Evolutionary conservation across 2,113 vertebrate genomes (phyloP).

Genomic region (Laterallus jamaicensis): DNA sequence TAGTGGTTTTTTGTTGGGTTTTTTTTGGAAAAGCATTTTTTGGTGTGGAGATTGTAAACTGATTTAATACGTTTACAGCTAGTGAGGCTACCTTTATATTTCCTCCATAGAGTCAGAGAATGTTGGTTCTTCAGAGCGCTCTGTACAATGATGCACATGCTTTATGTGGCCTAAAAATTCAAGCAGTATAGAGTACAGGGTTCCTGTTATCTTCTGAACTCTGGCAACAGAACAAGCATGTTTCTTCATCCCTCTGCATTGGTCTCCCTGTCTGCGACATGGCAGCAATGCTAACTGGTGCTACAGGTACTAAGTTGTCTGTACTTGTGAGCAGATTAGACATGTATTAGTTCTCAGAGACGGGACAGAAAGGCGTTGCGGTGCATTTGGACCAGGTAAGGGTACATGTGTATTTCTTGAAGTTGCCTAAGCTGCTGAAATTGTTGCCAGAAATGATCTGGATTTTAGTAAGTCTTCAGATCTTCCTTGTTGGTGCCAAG

Average conservation of each 20-base stretch:
- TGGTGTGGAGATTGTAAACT: background rate
- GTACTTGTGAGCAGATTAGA: background rate
- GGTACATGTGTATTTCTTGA: rapidly evolving
- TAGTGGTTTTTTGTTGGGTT: background rate
- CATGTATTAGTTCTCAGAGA: background rate
- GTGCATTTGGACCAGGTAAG: background rate
- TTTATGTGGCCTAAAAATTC: background rate
- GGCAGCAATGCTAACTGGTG: background rate
- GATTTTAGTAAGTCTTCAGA: background rate
- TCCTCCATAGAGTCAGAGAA: background rate
- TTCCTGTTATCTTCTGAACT: background rate
- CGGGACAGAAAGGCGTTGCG: background rate
- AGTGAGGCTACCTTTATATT: background rate
- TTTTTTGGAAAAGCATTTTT: background rate
- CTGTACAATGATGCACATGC: background rate
- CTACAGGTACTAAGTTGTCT: background rate
- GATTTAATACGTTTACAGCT: background rate
- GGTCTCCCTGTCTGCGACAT: background rate
- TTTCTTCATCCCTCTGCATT: background rate
- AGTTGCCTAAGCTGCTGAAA: background rate
- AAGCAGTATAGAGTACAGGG: background rate
- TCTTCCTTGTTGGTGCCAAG: background rate
- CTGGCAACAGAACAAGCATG: background rate
- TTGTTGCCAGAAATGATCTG: background rate
- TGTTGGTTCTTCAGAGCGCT: background rate